Conservation (phyloP, 1,140 invertebrate genomes). For the Polypedilum pembai region DNA sequence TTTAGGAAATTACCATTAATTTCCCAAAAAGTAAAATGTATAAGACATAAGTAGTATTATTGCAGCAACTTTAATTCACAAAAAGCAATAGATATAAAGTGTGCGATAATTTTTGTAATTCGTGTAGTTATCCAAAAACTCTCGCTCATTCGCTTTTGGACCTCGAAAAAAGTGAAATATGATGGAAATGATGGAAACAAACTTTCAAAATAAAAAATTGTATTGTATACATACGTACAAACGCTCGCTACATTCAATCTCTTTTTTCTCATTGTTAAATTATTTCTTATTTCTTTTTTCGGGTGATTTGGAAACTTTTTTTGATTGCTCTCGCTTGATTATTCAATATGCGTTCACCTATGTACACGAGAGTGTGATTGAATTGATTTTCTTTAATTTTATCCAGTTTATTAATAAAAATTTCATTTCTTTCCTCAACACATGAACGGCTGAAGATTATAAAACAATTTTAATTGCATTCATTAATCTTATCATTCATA, state of each 20-base stretch:
- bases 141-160: neutral
- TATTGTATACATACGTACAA: neutral
- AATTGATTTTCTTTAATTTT: neutral
- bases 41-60: neutral
- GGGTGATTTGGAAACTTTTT: conserved; percentile 1
- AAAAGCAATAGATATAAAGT: conserved; percentile 21
- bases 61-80: neutral
- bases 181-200: conserved; percentile 23
- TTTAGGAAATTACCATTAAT: conserved; percentile 13
- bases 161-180: conserved; percentile 15
- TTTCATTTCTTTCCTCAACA: neutral
- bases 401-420: neutral
- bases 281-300: neutral
- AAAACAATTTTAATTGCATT: conserved; percentile 14
- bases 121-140: conserved; percentile 2
- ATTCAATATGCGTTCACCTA: conserved; percentile 12
- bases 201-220: conserved; percentile 24
- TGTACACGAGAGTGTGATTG: conserved; percentile 17
- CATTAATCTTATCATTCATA: conserved; percentile 15
- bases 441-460: neutral
- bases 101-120: conserved; percentile 15
- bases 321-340: conserved; percentile 21
- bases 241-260: neutral
- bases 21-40: neutral
- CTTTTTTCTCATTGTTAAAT: conserved; percentile 12